These are phyloP conservation scores for Ardeotis arabs DNA, from an alignment of 2,113 vertebrate species.

Conservation along the genomic window DNA sequence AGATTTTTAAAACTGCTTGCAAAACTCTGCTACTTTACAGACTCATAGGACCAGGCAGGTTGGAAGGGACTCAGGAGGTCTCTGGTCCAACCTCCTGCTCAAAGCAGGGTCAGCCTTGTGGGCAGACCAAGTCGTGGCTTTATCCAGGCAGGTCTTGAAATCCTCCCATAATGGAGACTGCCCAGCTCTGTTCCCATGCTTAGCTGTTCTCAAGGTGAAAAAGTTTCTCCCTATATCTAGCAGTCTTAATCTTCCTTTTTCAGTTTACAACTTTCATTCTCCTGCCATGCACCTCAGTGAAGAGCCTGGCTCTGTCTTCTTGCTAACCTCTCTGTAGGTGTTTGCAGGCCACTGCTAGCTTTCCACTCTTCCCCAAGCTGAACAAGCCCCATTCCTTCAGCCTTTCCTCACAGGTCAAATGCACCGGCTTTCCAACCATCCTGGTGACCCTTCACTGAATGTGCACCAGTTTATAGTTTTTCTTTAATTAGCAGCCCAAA, in stretches of 20 bases:
- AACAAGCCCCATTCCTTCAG: fast-evolving
- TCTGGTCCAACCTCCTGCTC: not conserved
- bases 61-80: not conserved
- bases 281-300: not conserved
- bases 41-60: not conserved
- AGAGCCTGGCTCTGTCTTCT: not conserved
- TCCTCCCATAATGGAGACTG: not conserved
- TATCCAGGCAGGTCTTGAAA: not conserved
- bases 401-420: not conserved
- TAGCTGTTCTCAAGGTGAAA: not conserved
- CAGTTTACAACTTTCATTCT: not conserved
- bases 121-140: not conserved
- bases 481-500: not conserved
- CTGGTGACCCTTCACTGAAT: not conserved
- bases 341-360: not conserved
- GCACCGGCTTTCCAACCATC: not conserved
- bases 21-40: not conserved
- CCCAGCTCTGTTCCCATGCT: not conserved
- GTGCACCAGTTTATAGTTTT: not conserved
- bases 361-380: not conserved
- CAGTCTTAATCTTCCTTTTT: not conserved
- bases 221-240: not conserved
- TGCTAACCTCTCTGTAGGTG: not conserved
- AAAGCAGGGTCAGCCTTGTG: not conserved
- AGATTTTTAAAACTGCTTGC: not conserved